Evolutionary conservation across 2,113 vertebrate species (phyloP).

Genomic region (Malaclemys terrapin): DNA sequence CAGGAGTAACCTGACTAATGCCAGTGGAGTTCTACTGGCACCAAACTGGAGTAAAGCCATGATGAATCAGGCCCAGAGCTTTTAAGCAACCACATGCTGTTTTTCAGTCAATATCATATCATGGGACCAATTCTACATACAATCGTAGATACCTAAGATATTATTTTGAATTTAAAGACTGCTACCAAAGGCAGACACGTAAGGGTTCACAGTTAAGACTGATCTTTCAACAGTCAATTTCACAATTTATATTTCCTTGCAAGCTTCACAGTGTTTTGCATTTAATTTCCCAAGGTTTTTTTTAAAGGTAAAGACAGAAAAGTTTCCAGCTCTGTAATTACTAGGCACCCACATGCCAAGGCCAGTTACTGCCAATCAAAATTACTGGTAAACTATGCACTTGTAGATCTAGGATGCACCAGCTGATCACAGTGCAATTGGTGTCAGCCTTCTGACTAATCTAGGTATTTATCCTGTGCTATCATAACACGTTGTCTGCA

Average conservation of each 20-base stretch:
- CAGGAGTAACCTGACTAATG: conserved; percentile 70
- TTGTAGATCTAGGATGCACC: not conserved
- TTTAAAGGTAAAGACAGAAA: not conserved
- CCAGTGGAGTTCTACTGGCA: conserved; percentile 45
- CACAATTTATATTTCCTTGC: not conserved
- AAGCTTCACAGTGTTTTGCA: not conserved
- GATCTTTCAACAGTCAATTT: accelerated
- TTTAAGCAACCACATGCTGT: not conserved
- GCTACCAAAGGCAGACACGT: not conserved
- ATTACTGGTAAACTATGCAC: not conserved
- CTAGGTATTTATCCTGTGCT: not conserved
- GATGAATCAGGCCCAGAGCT: not conserved
- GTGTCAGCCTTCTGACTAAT: not conserved
- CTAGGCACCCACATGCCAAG: not conserved
- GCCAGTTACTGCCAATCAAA: not conserved
- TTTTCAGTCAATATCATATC: too few species aligned
- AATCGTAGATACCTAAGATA: not conserved
- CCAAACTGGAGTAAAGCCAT: conserved; percentile 38
- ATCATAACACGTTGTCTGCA: not conserved
- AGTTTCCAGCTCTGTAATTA: not conserved
- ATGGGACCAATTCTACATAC: too few species aligned
- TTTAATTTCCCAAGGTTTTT: not conserved
- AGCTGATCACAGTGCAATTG: not conserved
- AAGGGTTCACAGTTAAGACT: not conserved
- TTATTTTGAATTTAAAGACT: not conserved